These are phyloP conservation scores for Ramphastos sulfuratus DNA, from an alignment of 2,113 vertebrate species.

Conservation along the genomic window DNA sequence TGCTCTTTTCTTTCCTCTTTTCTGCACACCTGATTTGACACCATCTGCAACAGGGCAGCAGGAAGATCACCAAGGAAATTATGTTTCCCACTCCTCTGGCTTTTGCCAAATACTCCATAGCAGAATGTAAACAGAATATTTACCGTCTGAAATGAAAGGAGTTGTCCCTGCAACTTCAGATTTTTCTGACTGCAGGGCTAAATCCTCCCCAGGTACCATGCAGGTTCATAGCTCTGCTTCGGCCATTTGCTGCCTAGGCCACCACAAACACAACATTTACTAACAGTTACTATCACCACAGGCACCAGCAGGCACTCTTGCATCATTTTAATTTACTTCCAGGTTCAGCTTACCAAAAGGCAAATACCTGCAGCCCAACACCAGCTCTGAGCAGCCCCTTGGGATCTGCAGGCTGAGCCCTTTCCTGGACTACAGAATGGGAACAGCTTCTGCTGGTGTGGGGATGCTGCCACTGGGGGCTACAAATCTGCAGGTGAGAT, in stretches of 20 bases:
- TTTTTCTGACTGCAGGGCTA: constrained; percentile 48
- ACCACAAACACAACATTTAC: background rate
- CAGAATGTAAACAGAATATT: constrained; percentile 65
- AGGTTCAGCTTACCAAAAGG: background rate
- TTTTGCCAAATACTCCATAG: constrained; percentile 52
- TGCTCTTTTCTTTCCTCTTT: background rate
- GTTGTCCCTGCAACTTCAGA: constrained; percentile 6
- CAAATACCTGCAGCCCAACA: background rate
- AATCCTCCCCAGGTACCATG: background rate
- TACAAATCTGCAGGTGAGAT: background rate
- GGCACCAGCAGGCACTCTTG: background rate
- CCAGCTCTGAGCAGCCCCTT: background rate
- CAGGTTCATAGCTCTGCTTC: background rate
- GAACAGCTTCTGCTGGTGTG: background rate
- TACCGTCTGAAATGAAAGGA: constrained; percentile 35
- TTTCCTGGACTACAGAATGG: fast-evolving
- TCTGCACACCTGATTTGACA: constrained; percentile 70
- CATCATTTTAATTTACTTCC: background rate
- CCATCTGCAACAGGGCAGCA: constrained; percentile 62
- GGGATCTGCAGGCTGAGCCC: background rate
- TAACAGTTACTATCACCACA: background rate
- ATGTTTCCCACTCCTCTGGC: constrained; percentile 58
- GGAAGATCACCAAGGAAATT: constrained; percentile 68
- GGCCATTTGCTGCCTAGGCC: background rate
- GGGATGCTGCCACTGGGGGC: background rate